Base-by-base conservation (phyloP, 2,888 invertebrate species). In the Dorcus parallelipipedus region DNA sequence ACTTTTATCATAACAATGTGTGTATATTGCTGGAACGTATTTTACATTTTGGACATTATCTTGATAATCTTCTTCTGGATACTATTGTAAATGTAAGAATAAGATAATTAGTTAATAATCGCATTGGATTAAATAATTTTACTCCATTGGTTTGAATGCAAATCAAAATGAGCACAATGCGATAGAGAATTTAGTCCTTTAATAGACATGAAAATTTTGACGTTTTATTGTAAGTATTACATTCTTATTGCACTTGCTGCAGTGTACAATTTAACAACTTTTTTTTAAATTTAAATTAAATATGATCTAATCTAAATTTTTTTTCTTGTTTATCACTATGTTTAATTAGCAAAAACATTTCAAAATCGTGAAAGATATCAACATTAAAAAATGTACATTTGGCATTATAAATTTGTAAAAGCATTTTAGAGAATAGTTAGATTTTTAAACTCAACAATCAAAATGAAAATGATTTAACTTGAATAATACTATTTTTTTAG, bases 1-100 rank as follows among this genome's bases (percentile, higher is more conserved):
- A 64, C 91, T 92, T 67, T 88, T 86, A 78, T 97, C 96, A 77
- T 96, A 97, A 79, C 95, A 95, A 76, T 97, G 97, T 2, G 97
- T 96, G 79, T 97, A 97, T 71, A 97, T 94, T 14, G 97, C 97
- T 38, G 95, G 90, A 60, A 91, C 90, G 78, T 96, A 94, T 79
- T 93, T 91, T 56, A 90, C 87, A 69, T 90, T 89, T 79, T 91
- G 91, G 71, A 90, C 87, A 3, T 91, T 91, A 67, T 93, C 92
- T 62, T 90, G 86, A 66, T 88, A 91, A 68, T 92, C 92, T 76
- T 93, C 93, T 67, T 86, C 85, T 0, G 92, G 91, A 79, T 90
- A 92, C 93, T 93, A 14, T 14, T 75, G 20, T 53, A 57, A 49
- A 55, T 48, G 9, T n/a, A 33, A 17, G 9, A 49, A 26, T 10